phyloP scores from a whole-genome alignment of 1,140 invertebrate species.

The Apis laboriosa region DNA sequence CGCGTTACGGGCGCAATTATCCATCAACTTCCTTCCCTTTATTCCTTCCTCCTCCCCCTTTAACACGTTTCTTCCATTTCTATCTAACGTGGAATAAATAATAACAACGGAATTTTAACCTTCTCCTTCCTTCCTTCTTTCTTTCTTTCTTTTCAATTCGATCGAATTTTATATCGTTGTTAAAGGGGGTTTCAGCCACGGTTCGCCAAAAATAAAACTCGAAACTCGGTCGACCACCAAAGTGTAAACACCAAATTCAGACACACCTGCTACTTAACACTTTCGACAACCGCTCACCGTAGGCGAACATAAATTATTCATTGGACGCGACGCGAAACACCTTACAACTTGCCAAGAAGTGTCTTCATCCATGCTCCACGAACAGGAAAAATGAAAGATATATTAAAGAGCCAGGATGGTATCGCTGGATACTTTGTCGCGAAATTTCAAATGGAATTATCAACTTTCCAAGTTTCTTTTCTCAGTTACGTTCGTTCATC shows the following conservation, averaged over 20 bases:
- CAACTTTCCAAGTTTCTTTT: too few relatives aligned
- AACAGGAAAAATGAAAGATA: constrained; percentile 1
- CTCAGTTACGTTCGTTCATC: too few relatives aligned
- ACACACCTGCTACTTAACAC: constrained; percentile 55
- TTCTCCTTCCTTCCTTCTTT: too few relatives aligned
- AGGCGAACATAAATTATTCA: constrained; percentile 59
- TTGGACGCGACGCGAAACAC: constrained; percentile 34
- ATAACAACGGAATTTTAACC: too few relatives aligned
- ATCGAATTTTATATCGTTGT: not conserved
- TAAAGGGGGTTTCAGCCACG: not conserved
- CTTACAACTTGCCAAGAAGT: constrained; percentile 34
- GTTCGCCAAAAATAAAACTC: constrained; percentile 2
- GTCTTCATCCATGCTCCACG: constrained; percentile 10
- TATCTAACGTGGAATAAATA: too few relatives aligned
- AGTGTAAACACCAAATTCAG: constrained; percentile 53
- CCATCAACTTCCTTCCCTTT: too few relatives aligned
- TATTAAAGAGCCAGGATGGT: not conserved
- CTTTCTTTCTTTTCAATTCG: not conserved
- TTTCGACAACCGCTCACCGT: constrained; percentile 18
- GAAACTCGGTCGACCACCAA: not conserved
- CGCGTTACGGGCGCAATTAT: too few relatives aligned
- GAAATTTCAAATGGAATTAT: too few relatives aligned
- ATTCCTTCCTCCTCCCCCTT: too few relatives aligned
- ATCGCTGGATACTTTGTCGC: too few relatives aligned
- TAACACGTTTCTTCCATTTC: too few relatives aligned